These are phyloP conservation scores for Scomberomorus guttatus DNA, from an alignment of 2,797 vertebrate species.

Conservation along the genomic window DNA sequence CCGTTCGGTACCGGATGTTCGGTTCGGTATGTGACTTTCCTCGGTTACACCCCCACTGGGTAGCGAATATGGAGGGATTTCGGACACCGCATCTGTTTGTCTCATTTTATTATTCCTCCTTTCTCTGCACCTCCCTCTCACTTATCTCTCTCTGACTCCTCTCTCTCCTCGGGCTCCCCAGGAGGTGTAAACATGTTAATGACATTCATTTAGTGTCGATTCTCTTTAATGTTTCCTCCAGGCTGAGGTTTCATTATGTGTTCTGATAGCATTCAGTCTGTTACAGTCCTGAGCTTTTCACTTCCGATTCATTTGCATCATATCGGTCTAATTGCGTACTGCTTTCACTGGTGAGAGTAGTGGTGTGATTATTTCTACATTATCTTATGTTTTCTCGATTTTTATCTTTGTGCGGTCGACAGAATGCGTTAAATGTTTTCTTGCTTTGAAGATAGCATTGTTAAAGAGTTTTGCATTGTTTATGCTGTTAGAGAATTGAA, in stretches of 20 bases:
- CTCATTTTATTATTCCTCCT: neutral
- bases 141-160: constrained; percentile 17
- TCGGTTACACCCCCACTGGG: neutral
- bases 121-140: neutral
- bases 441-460: neutral
- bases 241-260: constrained; percentile 49
- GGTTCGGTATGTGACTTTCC: too few species aligned
- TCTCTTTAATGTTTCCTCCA: constrained; percentile 53
- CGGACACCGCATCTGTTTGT: too few species aligned
- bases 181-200: constrained; percentile 59
- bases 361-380: constrained; percentile 13
- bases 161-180: constrained; percentile 13
- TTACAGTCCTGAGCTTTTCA: constrained; percentile 11
- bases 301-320: constrained; percentile 9
- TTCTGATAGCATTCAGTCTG: constrained; percentile 13
- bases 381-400: neutral
- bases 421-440: neutral
- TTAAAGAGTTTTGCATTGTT: constrained; percentile 9
- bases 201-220: constrained; percentile 50
- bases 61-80: neutral
- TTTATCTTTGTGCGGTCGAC: neutral
- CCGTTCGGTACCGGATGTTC: too few species aligned
- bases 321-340: constrained; percentile 4
- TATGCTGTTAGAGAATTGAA: constrained; percentile 1
- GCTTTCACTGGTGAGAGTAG: neutral